phyloP scores from a whole-genome alignment of 2,797 vertebrate species.

The Danio tinwini region DNA sequence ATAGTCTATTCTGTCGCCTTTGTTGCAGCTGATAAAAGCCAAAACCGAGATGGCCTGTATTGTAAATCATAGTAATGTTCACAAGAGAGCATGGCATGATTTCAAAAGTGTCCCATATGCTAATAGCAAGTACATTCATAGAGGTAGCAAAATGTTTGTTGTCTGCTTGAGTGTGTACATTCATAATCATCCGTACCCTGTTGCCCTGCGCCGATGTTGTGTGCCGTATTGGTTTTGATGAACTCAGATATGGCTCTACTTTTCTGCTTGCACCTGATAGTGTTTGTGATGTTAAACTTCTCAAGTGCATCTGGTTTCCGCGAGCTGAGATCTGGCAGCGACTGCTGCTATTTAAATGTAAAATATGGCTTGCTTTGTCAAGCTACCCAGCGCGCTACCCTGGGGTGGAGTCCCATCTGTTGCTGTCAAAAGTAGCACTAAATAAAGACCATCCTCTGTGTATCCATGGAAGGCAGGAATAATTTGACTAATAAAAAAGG shows the following conservation, averaged over 20 bases:
- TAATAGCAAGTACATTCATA: not conserved
- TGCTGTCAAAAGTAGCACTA: conserved; percentile 60
- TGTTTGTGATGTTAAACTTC: conserved; percentile 28
- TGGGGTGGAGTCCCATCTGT: conserved; percentile 63
- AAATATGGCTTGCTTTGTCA: conserved; percentile 59
- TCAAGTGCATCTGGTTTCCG: conserved; percentile 41
- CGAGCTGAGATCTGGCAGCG: conserved; percentile 44
- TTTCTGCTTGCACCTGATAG: conserved; percentile 24
- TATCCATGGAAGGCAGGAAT: not conserved
- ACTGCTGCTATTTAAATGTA: conserved; percentile 57
- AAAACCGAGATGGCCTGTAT: conserved; percentile 22
- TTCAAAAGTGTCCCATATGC: not conserved
- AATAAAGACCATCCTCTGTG: conserved; percentile 47
- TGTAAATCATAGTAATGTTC: conserved; percentile 25
- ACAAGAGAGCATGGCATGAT: not conserved
- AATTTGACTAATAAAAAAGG: no score
- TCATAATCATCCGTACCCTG: not conserved
- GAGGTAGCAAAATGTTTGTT: conserved; percentile 11
- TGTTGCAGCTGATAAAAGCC: conserved; percentile 27
- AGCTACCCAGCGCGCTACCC: conserved; percentile 54
- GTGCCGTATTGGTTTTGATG: conserved; percentile 33
- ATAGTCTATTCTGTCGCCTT: conserved; percentile 53
- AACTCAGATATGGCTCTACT: conserved; percentile 19
- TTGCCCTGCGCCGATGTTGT: conserved; percentile 1
- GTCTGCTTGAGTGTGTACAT: conserved; percentile 11